These are phyloP conservation scores for Epinephelus moara DNA, from an alignment of 2,113 vertebrate species.

Conservation along the genomic window DNA sequence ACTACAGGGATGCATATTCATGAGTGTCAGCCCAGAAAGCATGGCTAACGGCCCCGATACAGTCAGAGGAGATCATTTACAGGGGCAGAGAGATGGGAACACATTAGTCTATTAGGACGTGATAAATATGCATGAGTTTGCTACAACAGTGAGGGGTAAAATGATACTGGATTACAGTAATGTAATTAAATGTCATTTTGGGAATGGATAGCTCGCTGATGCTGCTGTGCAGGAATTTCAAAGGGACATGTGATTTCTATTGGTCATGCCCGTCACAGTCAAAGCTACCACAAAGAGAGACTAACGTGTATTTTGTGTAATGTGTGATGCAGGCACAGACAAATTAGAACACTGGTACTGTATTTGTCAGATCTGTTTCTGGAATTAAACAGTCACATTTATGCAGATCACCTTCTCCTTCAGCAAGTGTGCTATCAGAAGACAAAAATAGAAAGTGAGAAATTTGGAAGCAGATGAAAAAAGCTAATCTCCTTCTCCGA, in stretches of 20 bases:
- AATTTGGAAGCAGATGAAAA: conserved; percentile 5
- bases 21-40: conserved; percentile 43
- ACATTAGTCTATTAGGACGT: conserved; percentile 38
- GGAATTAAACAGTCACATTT: background rate
- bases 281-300: background rate
- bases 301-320: background rate
- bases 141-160: conserved; percentile 44
- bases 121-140: conserved; percentile 69
- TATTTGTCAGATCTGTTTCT: background rate
- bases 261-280: background rate
- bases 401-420: background rate
- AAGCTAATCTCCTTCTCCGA: conserved; percentile 15
- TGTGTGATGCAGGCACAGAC: background rate
- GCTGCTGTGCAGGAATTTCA: conserved; percentile 22
- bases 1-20: conserved; percentile 56
- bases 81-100: conserved; percentile 46
- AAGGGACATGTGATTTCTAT: conserved; percentile 28
- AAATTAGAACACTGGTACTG: background rate
- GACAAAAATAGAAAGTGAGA: background rate
- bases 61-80: conserved; percentile 55
- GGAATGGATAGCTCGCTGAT: conserved; percentile 42
- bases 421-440: background rate
- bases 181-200: conserved; percentile 64
- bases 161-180: conserved; percentile 42
- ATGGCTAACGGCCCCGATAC: conserved; percentile 40